Conservation (phyloP, 2,888 invertebrate genomes). For the Ophion ellenae region DNA sequence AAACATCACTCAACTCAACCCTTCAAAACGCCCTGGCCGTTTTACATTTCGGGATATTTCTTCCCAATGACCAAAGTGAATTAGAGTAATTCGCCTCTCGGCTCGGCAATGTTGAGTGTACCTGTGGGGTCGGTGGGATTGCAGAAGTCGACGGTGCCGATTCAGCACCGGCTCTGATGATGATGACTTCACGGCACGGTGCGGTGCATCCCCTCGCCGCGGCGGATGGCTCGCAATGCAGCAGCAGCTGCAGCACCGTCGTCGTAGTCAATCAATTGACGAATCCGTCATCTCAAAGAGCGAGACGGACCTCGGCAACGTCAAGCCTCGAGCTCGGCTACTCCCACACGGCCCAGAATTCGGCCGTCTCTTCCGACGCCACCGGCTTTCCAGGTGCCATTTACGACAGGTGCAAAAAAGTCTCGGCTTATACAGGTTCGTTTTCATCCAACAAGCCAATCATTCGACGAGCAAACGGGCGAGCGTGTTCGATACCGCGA, state of each 20-base stretch:
- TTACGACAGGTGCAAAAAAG: constrained; percentile 81
- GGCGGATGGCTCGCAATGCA: constrained; percentile 90
- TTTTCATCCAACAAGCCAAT: neutral
- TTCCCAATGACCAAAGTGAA: too few relatives aligned
- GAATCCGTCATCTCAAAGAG: constrained; percentile 72
- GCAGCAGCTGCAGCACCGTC: constrained; percentile 94
- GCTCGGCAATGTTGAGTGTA: neutral
- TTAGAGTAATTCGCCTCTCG: neutral
- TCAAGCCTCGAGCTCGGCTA: constrained; percentile 93
- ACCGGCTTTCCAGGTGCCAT: constrained; percentile 85
- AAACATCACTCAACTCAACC: too few relatives aligned
- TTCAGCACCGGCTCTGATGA: constrained; percentile 65
- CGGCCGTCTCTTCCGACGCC: constrained; percentile 88
- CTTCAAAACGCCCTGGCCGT: too few relatives aligned
- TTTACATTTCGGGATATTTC: too few relatives aligned
- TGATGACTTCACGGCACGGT: constrained; percentile 65
- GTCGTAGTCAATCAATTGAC: constrained; percentile 87
- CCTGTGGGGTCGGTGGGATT: constrained; percentile 54
- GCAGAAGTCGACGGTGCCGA: constrained; percentile 78
- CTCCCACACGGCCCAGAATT: constrained; percentile 94
- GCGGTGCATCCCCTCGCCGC: constrained; percentile 69
- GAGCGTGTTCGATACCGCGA: too few relatives aligned
- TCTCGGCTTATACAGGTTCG: constrained; percentile 77
- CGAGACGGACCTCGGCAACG: constrained; percentile 89
- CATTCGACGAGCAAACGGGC: neutral